Percentiles rank a stretch among this genome's conserved stretches.
Conservation (phyloP, 2,888 invertebrate genomes). For the Drosophila anomelani region DNA sequence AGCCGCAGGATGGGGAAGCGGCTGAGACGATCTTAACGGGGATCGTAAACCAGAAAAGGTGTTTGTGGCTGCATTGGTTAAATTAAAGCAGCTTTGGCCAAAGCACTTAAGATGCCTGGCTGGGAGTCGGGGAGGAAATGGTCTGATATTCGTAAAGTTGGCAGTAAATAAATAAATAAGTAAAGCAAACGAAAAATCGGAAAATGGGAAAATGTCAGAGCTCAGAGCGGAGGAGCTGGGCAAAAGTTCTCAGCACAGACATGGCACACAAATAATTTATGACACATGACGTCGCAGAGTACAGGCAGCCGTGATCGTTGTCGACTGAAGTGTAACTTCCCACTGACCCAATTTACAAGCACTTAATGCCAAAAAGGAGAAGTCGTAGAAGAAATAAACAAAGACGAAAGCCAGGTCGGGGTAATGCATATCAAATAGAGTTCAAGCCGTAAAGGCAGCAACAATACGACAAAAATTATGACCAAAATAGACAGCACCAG, state of each 20-base stretch:
- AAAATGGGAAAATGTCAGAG: constrained; percentile 45
- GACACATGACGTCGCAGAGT: constrained; percentile 70
- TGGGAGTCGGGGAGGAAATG: constrained; percentile 14
- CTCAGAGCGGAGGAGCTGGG: constrained; percentile 23
- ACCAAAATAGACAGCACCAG: constrained; percentile 74
- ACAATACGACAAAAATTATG: constrained; percentile 81
- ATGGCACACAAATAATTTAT: constrained; percentile 68
- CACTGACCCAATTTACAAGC: constrained; percentile 82
- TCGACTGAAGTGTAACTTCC: constrained; percentile 82
- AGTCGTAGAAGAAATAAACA: constrained; percentile 81
- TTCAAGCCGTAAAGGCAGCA: constrained; percentile 60
- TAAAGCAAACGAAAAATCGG: constrained; percentile 43
- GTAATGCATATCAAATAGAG: constrained; percentile 81
- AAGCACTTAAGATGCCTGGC: constrained; percentile 33
- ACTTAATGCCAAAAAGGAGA: constrained; percentile 81
- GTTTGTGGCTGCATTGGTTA: constrained; percentile 26
- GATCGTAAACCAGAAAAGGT: constrained; percentile 35
- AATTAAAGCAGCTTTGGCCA: constrained; percentile 9
- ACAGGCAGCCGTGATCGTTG: constrained; percentile 26
- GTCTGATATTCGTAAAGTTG: constrained; percentile 41
- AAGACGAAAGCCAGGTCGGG: constrained; percentile 78
- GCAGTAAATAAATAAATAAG: constrained; percentile 61
- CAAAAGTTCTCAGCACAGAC: constrained; percentile 67
- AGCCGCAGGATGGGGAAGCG: constrained; percentile 18
- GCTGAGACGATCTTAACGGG: constrained; percentile 31